phyloP scores from a whole-genome alignment of 2,888 invertebrate species.

The Pseudococcus viburni region DNA sequence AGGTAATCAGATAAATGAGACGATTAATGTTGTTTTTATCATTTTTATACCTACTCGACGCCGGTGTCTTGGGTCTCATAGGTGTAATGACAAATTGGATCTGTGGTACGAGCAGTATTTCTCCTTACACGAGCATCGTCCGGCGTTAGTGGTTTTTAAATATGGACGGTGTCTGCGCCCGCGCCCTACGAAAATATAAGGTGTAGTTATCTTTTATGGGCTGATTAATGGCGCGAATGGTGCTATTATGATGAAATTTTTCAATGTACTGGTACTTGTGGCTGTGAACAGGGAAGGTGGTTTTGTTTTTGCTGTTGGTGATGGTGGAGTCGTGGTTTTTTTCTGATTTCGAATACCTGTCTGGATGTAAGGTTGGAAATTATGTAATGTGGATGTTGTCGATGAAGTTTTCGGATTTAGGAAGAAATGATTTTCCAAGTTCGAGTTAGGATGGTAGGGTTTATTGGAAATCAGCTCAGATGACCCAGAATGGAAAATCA shows the following conservation, averaged over 20 bases:
- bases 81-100: conserved; percentile 21
- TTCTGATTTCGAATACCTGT: too few relatives aligned
- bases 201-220: neutral
- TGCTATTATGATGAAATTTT: neutral
- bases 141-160: neutral
- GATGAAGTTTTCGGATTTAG: too few relatives aligned
- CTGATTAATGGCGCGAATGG: neutral
- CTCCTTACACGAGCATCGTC: conserved; percentile 12
- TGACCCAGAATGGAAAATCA: too few relatives aligned
- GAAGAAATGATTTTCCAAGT: too few relatives aligned
- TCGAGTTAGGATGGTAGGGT: too few relatives aligned
- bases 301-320: too few relatives aligned
- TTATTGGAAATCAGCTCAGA: too few relatives aligned
- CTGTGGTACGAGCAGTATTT: neutral
- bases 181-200: neutral
- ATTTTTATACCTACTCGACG: neutral
- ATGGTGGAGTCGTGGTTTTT: too few relatives aligned
- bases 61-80: neutral
- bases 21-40: conserved; percentile 22
- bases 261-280: neutral
- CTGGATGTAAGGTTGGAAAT: too few relatives aligned
- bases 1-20: conserved; percentile 19
- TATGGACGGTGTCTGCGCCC: neutral
- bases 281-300: too few relatives aligned
- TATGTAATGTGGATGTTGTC: too few relatives aligned